Conservation (phyloP, 2,888 invertebrate genomes). For the Drosophila ustulata region DNA sequence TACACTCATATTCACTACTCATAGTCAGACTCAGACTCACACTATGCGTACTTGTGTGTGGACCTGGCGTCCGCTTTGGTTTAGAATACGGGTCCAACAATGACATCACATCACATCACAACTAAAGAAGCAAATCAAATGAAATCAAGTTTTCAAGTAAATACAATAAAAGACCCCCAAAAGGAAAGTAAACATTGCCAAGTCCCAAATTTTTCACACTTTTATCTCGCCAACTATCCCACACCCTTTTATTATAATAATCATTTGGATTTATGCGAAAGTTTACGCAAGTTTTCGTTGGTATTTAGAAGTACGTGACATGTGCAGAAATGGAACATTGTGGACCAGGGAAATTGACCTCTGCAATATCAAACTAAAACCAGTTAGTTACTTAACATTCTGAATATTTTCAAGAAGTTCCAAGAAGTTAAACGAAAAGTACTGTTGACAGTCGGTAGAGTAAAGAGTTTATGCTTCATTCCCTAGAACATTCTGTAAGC, state of each 20-base stretch:
- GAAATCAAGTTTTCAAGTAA: conserved; percentile 51
- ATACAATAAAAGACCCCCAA: conserved; percentile 18
- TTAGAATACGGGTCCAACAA: conserved; percentile 52
- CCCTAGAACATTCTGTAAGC: neutral
- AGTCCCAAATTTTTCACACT: conserved; percentile 2
- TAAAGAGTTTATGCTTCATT: neutral
- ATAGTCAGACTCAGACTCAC: neutral
- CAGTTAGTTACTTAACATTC: conserved; percentile 1
- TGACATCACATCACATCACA: conserved; percentile 63
- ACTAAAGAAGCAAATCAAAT: conserved; percentile 51
- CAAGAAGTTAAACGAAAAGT: neutral
- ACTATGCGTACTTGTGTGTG: conserved; percentile 20
- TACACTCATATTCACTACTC: conserved; percentile 8
- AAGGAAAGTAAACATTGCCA: conserved; percentile 6
- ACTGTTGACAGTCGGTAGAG: neutral
- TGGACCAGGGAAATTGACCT: neutral
- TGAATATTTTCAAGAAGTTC: neutral
- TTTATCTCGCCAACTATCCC: neutral
- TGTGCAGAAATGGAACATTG: conserved; percentile 3
- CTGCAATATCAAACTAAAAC: neutral
- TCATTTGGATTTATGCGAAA: neutral
- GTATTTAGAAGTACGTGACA: conserved; percentile 2
- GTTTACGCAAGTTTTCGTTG: neutral
- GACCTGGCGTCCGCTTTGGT: conserved; percentile 44
- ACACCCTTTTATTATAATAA: neutral